Evolutionary conservation across 2,113 vertebrate genomes (phyloP).

Genomic region (Phainopepla nitens): DNA sequence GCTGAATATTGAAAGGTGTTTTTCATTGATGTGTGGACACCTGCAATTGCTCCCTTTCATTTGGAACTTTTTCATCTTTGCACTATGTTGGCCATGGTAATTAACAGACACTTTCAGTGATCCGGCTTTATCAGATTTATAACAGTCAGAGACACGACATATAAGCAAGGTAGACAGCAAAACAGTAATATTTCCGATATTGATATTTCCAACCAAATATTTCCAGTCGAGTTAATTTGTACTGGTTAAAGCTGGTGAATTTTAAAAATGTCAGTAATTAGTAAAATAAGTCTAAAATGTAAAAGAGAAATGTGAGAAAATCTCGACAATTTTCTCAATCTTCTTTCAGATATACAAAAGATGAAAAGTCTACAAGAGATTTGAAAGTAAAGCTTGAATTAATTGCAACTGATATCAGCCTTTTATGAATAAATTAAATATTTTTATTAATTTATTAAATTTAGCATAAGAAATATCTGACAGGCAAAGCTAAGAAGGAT

Average conservation of each 20-base stretch:
- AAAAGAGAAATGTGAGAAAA: not conserved
- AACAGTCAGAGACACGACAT: not conserved
- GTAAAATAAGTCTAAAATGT: not conserved
- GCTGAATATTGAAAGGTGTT: not conserved
- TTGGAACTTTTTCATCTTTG: not conserved
- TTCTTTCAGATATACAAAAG: not conserved
- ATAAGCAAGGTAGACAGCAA: not conserved
- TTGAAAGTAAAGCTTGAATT: not conserved
- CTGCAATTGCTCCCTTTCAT: not conserved
- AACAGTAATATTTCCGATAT: not conserved
- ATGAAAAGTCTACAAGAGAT: not conserved
- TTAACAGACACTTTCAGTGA: not conserved
- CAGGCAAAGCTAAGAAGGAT: not conserved
- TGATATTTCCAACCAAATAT: not conserved
- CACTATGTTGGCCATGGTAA: not conserved
- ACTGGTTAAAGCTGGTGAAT: not conserved
- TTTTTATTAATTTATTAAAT: not conserved
- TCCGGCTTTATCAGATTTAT: not conserved
- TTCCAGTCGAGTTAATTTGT: not conserved
- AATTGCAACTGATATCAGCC: not conserved
- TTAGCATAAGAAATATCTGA: not conserved
- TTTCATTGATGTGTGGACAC: not conserved
- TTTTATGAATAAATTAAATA: not conserved
- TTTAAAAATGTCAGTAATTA: not conserved
- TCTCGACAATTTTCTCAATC: not conserved